phyloP scores from a whole-genome alignment of 2,113 vertebrate genomes.

The Petaurus breviceps region DNA sequence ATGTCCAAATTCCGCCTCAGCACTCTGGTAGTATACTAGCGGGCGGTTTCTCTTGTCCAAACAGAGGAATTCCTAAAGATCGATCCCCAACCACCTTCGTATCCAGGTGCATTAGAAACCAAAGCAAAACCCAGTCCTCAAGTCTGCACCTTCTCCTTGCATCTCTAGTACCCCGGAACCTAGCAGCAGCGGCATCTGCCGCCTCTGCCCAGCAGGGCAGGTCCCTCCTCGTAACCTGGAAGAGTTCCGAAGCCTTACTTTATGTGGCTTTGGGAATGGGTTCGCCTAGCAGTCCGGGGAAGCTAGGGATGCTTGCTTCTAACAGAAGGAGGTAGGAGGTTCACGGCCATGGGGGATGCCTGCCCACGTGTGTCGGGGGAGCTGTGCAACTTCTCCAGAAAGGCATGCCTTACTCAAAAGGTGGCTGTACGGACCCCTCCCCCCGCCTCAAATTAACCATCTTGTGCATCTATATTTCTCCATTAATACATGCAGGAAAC shows the following conservation, averaged over 20 bases:
- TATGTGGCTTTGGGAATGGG: too few species aligned
- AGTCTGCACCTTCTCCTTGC: neutral
- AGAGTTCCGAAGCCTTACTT: neutral
- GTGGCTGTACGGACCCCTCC: neutral
- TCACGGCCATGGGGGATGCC: constrained; percentile 46
- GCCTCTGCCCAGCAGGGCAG: neutral
- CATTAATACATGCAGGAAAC: neutral
- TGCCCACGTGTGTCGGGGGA: constrained; percentile 63
- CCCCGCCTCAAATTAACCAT: neutral
- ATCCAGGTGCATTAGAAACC: neutral
- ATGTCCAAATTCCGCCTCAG: constrained; percentile 12
- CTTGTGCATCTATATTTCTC: neutral
- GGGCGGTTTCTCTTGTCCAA: neutral
- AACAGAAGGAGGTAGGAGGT: constrained; percentile 46
- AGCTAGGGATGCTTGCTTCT: constrained; percentile 14
- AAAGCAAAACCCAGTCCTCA: neutral
- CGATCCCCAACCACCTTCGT: neutral
- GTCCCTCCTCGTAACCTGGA: neutral
- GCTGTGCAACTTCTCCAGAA: constrained; percentile 66
- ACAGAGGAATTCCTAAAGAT: neutral
- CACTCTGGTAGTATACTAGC: neutral
- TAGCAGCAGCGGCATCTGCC: neutral
- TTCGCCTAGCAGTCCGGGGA: constrained; percentile 13
- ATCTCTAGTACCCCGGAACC: neutral
- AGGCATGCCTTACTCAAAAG: constrained; percentile 24